Conservation (phyloP, 2,113 vertebrate genomes). For the Oxyruncus cristatus region DNA sequence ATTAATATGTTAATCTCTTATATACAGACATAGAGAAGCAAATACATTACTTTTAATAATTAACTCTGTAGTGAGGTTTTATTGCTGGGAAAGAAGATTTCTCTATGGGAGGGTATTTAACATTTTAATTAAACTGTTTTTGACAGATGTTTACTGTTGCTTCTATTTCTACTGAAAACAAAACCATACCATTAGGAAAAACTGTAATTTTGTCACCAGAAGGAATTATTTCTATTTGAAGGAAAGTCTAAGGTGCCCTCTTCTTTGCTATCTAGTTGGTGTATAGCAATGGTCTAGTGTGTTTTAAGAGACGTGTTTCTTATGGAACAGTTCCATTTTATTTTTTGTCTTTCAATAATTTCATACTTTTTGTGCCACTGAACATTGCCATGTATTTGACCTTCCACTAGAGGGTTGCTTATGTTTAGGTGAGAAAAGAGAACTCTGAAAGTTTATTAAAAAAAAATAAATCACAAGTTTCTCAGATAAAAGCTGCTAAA, state of each 20-base stretch:
- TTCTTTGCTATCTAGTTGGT: background rate
- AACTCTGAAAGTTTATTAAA: background rate
- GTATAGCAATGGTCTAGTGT: background rate
- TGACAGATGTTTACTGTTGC: constrained; percentile 57
- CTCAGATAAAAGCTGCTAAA: background rate
- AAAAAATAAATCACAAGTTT: background rate
- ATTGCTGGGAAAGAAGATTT: constrained; percentile 38
- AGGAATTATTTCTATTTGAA: background rate
- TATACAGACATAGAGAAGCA: constrained; percentile 24
- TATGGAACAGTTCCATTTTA: background rate
- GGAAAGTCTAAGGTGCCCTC: background rate
- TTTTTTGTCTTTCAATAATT: background rate
- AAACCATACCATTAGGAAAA: background rate
- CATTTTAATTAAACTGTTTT: constrained; percentile 71
- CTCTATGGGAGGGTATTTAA: constrained; percentile 50
- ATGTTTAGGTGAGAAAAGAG: background rate
- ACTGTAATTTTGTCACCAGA: background rate
- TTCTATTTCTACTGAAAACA: constrained; percentile 44
- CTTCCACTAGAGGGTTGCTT: background rate
- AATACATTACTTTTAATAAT: constrained; percentile 71
- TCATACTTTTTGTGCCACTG: background rate
- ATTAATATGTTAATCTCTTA: constrained; percentile 70
- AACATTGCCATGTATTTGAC: background rate
- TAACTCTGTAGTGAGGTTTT: constrained; percentile 58
- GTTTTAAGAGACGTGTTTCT: background rate